phyloP scores from a whole-genome alignment of 2,888 invertebrate species.

The Xestia sexstrigata region DNA sequence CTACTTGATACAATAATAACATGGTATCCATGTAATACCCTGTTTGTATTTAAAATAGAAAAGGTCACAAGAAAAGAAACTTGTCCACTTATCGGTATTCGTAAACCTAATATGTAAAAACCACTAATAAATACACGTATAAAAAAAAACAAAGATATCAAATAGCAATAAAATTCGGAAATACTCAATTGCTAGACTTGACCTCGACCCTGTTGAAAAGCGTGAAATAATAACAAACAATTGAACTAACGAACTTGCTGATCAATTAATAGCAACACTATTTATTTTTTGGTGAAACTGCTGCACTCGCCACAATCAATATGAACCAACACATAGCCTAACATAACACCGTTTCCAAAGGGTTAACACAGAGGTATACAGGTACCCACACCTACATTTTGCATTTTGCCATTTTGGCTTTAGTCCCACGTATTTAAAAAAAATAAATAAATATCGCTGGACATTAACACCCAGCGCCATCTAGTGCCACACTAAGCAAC shows the following conservation, averaged over 20 bases:
- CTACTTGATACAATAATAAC: background rate
- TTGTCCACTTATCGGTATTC: background rate
- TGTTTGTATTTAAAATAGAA: constrained; percentile 1
- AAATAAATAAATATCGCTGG: too few species aligned
- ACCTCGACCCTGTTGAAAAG: constrained; percentile 30
- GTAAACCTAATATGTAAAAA: background rate
- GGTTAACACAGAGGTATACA: background rate
- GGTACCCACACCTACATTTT: too few species aligned
- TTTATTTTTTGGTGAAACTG: background rate
- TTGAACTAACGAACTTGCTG: constrained; percentile 25
- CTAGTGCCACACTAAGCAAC: too few species aligned
- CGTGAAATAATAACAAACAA: constrained; percentile 37
- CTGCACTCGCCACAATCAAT: background rate
- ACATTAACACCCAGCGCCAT: too few species aligned
- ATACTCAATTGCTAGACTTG: constrained; percentile 7
- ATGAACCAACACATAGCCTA: background rate
- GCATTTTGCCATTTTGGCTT: too few species aligned
- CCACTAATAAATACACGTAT: background rate
- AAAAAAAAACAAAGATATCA: background rate
- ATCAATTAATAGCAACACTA: constrained; percentile 23
- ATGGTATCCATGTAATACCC: background rate
- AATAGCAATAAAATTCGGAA: constrained; percentile 30
- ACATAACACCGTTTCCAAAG: background rate
- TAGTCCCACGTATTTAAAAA: too few species aligned
- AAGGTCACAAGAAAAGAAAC: background rate